A percentile compares a stretch with the other conserved stretches of the same genome.
phyloP scores from a whole-genome alignment of 2,113 vertebrate genomes.

The Actenoides hombroni region DNA sequence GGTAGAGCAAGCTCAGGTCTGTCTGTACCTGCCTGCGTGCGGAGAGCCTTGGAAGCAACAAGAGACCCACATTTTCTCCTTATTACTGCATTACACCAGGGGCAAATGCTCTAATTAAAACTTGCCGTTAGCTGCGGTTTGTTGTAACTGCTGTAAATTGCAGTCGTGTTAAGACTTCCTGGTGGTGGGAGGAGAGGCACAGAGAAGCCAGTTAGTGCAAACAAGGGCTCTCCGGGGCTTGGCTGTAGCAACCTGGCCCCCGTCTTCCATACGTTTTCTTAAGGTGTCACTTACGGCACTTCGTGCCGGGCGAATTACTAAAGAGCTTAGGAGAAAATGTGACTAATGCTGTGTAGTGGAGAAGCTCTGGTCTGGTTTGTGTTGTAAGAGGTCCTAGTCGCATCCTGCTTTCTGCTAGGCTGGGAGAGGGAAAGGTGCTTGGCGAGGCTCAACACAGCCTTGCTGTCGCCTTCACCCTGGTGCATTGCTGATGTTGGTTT shows the following conservation, averaged over 20 bases:
- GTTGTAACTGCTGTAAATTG: not conserved
- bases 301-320: not conserved
- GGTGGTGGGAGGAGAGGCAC: not conserved
- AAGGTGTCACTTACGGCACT: not conserved
- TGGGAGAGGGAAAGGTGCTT: not conserved
- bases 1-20: conserved; percentile 35
- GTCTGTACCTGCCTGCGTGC: conserved; percentile 21
- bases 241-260: not conserved
- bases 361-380: not conserved
- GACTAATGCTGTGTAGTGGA: not conserved
- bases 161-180: not conserved
- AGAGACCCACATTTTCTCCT: conserved; percentile 9
- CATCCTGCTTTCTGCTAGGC: not conserved
- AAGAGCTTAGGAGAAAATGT: not conserved
- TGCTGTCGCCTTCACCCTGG: not conserved
- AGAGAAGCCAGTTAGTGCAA: not conserved
- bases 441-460: not conserved
- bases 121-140: not conserved
- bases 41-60: not conserved
- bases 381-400: not conserved
- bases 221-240: not conserved
- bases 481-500: not conserved
- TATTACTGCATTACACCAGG: conserved; percentile 45
- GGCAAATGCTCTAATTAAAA: conserved; percentile 57
- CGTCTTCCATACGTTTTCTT: fast-evolving